These are phyloP conservation scores for Stenurella melanura DNA, from an alignment of 2,888 invertebrate genomes.

Conservation along the genomic window DNA sequence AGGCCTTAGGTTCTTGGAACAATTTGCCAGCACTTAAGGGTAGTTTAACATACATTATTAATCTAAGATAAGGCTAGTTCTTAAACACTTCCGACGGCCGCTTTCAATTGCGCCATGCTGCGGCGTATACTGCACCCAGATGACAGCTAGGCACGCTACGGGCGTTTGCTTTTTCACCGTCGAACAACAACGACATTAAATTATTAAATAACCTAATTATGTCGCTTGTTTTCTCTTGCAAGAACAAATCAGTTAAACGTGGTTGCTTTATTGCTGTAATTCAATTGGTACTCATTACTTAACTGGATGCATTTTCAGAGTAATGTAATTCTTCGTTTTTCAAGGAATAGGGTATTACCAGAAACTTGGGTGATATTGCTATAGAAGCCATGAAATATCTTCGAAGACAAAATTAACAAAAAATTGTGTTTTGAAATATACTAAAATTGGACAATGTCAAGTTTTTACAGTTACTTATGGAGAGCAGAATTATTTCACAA, in stretches of 20 bases:
- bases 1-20: constrained; percentile 65
- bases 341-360: background rate
- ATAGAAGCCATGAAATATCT: too few species aligned
- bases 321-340: too few species aligned
- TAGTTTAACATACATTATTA: constrained; percentile 74
- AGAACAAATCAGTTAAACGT: constrained; percentile 19
- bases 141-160: constrained; percentile 61
- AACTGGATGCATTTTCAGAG: background rate
- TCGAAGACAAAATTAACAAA: too few species aligned
- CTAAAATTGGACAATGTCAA: too few species aligned
- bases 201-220: constrained; percentile 42
- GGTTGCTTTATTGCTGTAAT: background rate
- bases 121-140: constrained; percentile 49
- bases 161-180: constrained; percentile 28
- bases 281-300: constrained; percentile 12
- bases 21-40: constrained; percentile 74
- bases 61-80: constrained; percentile 70
- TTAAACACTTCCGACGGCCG: constrained; percentile 73
- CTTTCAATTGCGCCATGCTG: constrained; percentile 71
- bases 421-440: too few species aligned
- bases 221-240: constrained; percentile 29
- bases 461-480: too few species aligned
- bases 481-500: too few species aligned
- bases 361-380: too few species aligned
- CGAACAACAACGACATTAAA: constrained; percentile 43